phyloP scores from a whole-genome alignment of 2,888 invertebrate species.

The Carcina quercana region DNA sequence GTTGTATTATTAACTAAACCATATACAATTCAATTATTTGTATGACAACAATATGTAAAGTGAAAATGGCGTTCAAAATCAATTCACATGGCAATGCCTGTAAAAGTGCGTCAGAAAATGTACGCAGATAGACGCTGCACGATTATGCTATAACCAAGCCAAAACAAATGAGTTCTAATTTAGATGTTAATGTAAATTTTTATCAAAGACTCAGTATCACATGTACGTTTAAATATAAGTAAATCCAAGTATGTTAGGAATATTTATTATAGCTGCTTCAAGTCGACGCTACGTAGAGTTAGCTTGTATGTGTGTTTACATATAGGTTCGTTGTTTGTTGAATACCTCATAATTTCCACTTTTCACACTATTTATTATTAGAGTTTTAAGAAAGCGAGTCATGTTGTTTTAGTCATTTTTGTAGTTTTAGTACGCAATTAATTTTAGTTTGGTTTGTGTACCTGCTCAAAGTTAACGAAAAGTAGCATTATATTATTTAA shows the following conservation, averaged over 20 bases:
- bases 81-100: too few species aligned
- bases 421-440: constrained; percentile 38
- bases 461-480: constrained; percentile 1
- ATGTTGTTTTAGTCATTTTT: constrained; percentile 64
- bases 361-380: constrained; percentile 52
- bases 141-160: constrained; percentile 29
- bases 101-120: too few species aligned
- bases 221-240: constrained; percentile 1
- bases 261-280: constrained; percentile 1
- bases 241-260: background rate
- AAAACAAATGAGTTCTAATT: constrained; percentile 20
- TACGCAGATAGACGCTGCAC: too few species aligned
- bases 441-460: constrained; percentile 4
- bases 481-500: too few species aligned
- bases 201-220: constrained; percentile 10
- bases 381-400: constrained; percentile 51
- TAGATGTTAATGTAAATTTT: too few species aligned
- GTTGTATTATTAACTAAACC: too few species aligned
- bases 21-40: too few species aligned
- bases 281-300: constrained; percentile 1
- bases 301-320: constrained; percentile 3
- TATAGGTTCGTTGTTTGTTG: constrained; percentile 45
- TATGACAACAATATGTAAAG: too few species aligned
- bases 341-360: constrained; percentile 48
- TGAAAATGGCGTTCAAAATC: too few species aligned